A percentile compares a stretch with the other conserved stretches of the same genome.
These are phyloP conservation scores for Drosophila hamatofila DNA, from an alignment of 2,888 invertebrate species.

Conservation along the genomic window DNA sequence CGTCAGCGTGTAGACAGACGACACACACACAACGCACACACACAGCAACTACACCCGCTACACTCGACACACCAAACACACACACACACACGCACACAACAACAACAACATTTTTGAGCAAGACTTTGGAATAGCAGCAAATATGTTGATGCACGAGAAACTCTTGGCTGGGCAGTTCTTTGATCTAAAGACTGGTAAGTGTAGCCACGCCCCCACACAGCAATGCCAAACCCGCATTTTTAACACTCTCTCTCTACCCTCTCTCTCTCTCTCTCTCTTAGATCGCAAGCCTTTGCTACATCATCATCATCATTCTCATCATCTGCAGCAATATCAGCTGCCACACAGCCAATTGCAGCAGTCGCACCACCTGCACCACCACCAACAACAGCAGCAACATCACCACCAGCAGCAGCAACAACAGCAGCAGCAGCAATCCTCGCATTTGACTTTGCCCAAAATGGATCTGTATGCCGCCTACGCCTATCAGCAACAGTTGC, in stretches of 20 bases:
- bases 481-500: conserved; percentile 79
- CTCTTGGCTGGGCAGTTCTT: conserved; percentile 82
- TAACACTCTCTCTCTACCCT: conserved; percentile 5
- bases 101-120: conserved; percentile 11
- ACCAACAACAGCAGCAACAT: conserved; percentile 52
- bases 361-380: conserved; percentile 51
- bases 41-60: neutral
- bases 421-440: conserved; percentile 49
- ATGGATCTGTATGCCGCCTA: conserved; percentile 82
- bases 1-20: conserved; percentile 53
- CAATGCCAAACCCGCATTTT: neutral
- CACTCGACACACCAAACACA: neutral
- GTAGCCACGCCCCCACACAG: conserved; percentile 30
- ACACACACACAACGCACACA: neutral
- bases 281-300: conserved; percentile 74
- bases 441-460: conserved; percentile 68
- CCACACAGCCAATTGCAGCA: conserved; percentile 55
- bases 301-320: conserved; percentile 67
- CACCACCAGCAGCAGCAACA: conserved; percentile 53
- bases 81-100: conserved; percentile 3
- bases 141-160: conserved; percentile 84
- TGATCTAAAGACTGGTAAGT: conserved; percentile 83
- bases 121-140: conserved; percentile 48
- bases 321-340: conserved; percentile 51
- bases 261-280: conserved; percentile 33